phyloP scores from a whole-genome alignment of 2,888 invertebrate genomes.

The Drosophila kanekoi region DNA sequence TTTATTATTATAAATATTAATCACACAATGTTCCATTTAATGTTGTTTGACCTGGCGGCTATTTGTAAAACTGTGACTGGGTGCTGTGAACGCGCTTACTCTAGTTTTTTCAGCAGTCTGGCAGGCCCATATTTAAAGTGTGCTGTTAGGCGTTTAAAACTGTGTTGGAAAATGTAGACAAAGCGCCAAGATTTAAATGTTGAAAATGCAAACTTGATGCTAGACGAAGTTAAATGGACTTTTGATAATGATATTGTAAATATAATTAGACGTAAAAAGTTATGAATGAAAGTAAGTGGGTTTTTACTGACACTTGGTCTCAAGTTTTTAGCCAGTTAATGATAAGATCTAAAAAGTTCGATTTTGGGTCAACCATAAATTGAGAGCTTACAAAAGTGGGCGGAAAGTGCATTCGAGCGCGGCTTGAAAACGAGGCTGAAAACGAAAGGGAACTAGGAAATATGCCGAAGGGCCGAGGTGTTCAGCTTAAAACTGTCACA shows the following conservation, averaged over 20 bases:
- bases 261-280: too few relatives aligned
- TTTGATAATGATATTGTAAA: too few relatives aligned
- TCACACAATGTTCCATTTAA: not conserved
- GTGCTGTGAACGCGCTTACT: not conserved
- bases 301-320: too few relatives aligned
- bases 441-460: constrained; percentile 41
- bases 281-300: too few relatives aligned
- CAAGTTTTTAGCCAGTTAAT: too few relatives aligned
- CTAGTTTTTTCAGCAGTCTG: constrained; percentile 13
- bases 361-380: not conserved
- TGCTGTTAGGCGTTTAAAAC: not conserved
- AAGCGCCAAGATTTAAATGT: constrained; percentile 35
- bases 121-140: constrained; percentile 5
- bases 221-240: too few relatives aligned
- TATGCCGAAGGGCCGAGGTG: not conserved
- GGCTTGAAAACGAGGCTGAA: constrained; percentile 27
- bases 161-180: constrained; percentile 1
- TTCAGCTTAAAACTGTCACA: constrained; percentile 50
- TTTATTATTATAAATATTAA: not conserved
- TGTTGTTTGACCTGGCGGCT: too few relatives aligned
- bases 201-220: too few relatives aligned
- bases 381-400: not conserved
- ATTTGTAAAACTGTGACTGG: constrained; percentile 12
- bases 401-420: constrained; percentile 25
- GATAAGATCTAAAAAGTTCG: not conserved